A percentile compares a stretch with the other conserved stretches of the same genome.
Conservation (phyloP, 2,797 vertebrate genomes). For the Heterohyrax brucei region DNA sequence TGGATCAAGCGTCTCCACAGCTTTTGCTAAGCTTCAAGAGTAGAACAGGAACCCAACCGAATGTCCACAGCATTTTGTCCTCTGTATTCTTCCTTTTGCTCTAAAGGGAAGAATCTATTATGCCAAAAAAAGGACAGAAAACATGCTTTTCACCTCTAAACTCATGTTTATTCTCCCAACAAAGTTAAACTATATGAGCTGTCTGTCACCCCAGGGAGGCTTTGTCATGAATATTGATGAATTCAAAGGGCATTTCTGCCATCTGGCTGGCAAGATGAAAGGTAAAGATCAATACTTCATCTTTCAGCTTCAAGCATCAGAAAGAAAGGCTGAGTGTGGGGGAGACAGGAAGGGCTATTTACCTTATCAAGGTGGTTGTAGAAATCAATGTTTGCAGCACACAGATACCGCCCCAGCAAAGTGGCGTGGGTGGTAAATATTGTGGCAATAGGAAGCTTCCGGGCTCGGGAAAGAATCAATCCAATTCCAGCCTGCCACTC, state of each 20-base stretch:
- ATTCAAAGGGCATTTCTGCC: conserved; percentile 79
- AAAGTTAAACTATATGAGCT: background rate
- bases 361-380: conserved; percentile 98
- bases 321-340: background rate
- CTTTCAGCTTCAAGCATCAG: conserved; percentile 16
- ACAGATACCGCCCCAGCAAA: conserved; percentile 96
- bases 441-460: conserved; percentile 95
- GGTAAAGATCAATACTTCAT: conserved; percentile 69
- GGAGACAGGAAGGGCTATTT: background rate
- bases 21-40: background rate
- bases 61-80: accelerated
- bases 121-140: background rate
- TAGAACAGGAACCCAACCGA: background rate
- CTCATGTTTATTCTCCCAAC: background rate
- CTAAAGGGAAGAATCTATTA: background rate
- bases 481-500: conserved; percentile 98
- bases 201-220: background rate
- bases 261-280: conserved; percentile 63
- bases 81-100: background rate
- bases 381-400: conserved; percentile 97
- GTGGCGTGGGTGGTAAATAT: conserved; percentile 98
- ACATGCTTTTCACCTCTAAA: background rate
- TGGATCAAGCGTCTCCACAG: background rate
- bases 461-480: conserved; percentile 93
- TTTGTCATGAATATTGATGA: conserved; percentile 63